These are phyloP conservation scores for Urophycis tenuis DNA, from an alignment of 2,797 vertebrate species.

Conservation along the genomic window DNA sequence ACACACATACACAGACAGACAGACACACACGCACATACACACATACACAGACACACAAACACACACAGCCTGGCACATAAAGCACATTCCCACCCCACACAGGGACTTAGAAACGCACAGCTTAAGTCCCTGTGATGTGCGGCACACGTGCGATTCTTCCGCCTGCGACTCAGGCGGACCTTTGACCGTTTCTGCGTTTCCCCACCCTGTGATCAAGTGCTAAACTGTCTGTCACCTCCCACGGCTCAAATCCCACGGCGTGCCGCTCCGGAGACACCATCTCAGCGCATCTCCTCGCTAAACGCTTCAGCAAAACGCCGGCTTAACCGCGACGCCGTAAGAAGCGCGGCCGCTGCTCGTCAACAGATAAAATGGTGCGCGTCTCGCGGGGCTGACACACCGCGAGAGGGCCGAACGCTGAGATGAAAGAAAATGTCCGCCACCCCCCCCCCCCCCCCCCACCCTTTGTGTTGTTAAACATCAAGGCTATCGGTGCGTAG, in stretches of 20 bases:
- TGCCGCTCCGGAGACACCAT: neutral
- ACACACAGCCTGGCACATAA: conserved; percentile 10
- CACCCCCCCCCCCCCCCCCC: too few relatives aligned
- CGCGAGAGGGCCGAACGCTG: neutral
- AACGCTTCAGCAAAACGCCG: neutral
- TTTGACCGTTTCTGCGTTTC: conserved; percentile 1
- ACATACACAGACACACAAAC: neutral
- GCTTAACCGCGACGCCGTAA: neutral
- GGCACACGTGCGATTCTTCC: conserved; percentile 56
- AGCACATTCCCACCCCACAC: conserved; percentile 19
- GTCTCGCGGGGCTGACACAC: neutral
- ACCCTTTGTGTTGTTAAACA: neutral
- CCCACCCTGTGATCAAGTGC: neutral
- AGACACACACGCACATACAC: conserved; percentile 10
- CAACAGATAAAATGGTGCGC: neutral
- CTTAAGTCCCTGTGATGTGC: conserved; percentile 66
- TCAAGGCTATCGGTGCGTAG: neutral
- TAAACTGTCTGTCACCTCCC: neutral
- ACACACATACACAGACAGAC: conserved; percentile 21
- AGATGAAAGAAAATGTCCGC: neutral
- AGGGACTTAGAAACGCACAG: conserved; percentile 58
- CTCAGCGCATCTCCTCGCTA: neutral
- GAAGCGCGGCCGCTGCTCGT: neutral
- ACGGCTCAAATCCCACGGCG: neutral
- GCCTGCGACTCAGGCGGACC: conserved; percentile 22